Base-by-base conservation (phyloP, 2,797 vertebrate species). In the Chrosomus eos region DNA sequence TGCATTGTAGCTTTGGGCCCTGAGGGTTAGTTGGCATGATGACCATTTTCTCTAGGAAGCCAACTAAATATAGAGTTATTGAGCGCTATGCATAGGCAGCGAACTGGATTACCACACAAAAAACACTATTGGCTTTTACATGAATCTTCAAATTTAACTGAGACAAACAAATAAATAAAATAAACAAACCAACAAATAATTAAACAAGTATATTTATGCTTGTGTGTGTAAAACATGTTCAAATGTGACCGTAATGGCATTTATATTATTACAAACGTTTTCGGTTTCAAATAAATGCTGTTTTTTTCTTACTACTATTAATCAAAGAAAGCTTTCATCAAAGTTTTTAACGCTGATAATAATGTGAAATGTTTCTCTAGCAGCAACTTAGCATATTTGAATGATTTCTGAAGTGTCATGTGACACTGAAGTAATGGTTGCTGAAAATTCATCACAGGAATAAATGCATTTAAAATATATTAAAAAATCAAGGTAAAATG, bases 1-100 rank as follows among this genome's bases (percentile, higher is more conserved):
- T 88, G 83, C 80, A 81, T 9, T 88, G 75, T 77, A 64, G 78
- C 68, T 26, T 64, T 43, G 26, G 48, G 66, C 79, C 86, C 85
- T 83, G 48, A 85, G 87, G 82, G 84, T 45, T 58, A 72, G 68
- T 76, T 86, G 60, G 80, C 26, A 13, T 28, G 55, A 64, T 85
- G 66, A 76, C 72, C 38, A 53, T 82, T 74, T 83, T 80, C 67
- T 72, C 60, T 83, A 45, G 60, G 48, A 55, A 73, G 33, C 38
- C 23, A 48, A 68, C 83, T 83, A 89, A 88, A 88, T 87, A 64
- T 87, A 83, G 85, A 82, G 76, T 38, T 58, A 83, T 58, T 62
- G 55, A 83, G 77, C 28, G 21, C 45, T 74, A 53, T 23, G 14
- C 9, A 51, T 48, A 10, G 83, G 80, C 74, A 87, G 64, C 45